A percentile compares a stretch with the other conserved stretches of the same genome.
Conservation (phyloP, 2,113 vertebrate species). For the Galbula dea region DNA sequence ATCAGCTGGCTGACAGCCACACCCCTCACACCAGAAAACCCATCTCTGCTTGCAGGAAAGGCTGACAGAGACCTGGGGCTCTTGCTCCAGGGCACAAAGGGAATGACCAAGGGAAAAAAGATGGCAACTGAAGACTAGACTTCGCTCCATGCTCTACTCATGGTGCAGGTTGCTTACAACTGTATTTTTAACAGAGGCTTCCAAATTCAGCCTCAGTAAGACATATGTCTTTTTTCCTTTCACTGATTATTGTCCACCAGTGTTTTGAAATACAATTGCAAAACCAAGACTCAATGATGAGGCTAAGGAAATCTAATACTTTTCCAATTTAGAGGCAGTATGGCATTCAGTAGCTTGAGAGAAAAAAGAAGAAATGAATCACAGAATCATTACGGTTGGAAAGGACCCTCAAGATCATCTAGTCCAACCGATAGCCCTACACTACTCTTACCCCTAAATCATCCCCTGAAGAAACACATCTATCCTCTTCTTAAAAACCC, state of each 20-base stretch:
- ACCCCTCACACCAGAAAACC: background rate
- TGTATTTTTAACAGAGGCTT: background rate
- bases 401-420: too few relatives aligned
- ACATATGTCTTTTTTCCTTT: background rate
- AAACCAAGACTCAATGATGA: background rate
- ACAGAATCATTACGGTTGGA: too few relatives aligned
- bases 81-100: background rate
- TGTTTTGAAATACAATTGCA: background rate
- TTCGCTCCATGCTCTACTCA: background rate
- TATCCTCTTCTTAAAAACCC: too few relatives aligned
- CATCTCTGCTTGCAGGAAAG: background rate
- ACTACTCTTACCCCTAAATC: too few relatives aligned
- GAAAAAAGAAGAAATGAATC: background rate
- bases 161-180: background rate
- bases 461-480: too few relatives aligned
- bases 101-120: background rate
- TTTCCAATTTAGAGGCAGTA: conserved; percentile 19
- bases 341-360: conserved; percentile 2
- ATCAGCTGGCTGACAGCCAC: background rate
- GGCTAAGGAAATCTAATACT: conserved; percentile 29
- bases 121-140: background rate
- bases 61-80: background rate
- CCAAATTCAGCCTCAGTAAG: background rate
- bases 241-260: background rate
- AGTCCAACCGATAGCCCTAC: too few relatives aligned